Conservation (phyloP, 2,113 vertebrate genomes). For the Cephalopterus ornatus region DNA sequence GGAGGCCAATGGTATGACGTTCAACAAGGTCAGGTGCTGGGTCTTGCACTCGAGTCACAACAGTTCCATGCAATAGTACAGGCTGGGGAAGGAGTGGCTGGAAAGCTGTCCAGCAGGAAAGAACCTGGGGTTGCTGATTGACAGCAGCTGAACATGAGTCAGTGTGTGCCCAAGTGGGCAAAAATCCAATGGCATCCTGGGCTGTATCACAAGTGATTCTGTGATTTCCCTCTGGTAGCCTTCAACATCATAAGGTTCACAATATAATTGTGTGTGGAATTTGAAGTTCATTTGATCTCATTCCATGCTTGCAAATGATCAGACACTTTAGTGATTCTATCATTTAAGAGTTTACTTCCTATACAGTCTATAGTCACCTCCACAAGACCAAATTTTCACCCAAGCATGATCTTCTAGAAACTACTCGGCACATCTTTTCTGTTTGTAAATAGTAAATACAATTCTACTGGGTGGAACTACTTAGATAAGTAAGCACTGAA, state of each 20-base stretch:
- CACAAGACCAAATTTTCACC: not conserved
- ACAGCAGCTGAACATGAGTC: not conserved
- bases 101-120: not conserved
- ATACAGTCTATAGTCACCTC: not conserved
- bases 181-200: not conserved
- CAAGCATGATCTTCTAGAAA: not conserved
- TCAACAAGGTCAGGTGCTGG: not conserved
- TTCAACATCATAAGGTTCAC: not conserved
- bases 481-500: not conserved
- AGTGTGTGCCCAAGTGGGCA: accelerated
- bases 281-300: not conserved
- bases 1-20: not conserved
- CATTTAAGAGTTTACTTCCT: not conserved
- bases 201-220: not conserved
- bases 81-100: too few species aligned
- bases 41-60: too few species aligned
- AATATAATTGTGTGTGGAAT: not conserved
- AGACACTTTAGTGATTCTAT: not conserved
- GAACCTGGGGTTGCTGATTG: not conserved
- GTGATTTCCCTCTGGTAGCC: not conserved
- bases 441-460: not conserved
- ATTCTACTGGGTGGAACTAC: not conserved
- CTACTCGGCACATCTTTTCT: not conserved
- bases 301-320: not conserved
- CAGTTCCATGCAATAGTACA: accelerated